These are phyloP conservation scores for Coleophora deauratella DNA, from an alignment of 2,888 invertebrate species.

Conservation along the genomic window DNA sequence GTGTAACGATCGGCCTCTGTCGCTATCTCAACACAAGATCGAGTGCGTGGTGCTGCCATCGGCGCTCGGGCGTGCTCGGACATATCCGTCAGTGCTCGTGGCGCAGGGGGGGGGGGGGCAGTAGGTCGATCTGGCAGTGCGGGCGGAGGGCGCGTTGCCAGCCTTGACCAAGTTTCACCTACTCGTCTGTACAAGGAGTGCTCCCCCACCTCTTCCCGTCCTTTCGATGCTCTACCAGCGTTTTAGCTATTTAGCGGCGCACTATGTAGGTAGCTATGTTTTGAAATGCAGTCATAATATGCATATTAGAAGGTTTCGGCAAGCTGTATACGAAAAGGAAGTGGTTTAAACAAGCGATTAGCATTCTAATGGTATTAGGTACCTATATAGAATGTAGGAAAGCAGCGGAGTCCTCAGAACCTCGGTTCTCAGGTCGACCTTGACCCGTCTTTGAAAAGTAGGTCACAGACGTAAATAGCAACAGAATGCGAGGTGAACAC, in stretches of 20 bases:
- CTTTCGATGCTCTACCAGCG: conserved; percentile 39
- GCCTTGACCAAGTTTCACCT: conserved; percentile 74
- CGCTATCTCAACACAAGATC: conserved; percentile 52
- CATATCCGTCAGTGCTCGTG: conserved; percentile 26
- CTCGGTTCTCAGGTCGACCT: conserved; percentile 52
- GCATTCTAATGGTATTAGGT: no score
- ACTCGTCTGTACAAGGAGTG: conserved; percentile 68
- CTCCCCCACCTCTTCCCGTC: conserved; percentile 72
- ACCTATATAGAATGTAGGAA: no score
- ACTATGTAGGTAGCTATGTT: conserved; percentile 4
- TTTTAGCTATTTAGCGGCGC: no score
- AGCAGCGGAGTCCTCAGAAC: conserved; percentile 30
- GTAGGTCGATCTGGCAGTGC: no score
- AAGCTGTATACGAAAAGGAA: no score
- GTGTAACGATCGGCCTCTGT: conserved; percentile 60
- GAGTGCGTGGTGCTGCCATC: conserved; percentile 56
- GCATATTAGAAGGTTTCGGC: no score
- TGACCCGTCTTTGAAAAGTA: conserved; percentile 61
- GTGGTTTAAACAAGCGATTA: no score
- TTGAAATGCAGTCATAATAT: no score
- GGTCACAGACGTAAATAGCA: conserved; percentile 58
- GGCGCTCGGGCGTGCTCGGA: conserved; percentile 43
- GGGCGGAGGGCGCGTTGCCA: conserved; percentile 46
- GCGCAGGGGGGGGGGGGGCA: conserved; percentile 28
- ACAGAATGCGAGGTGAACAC: conserved; percentile 56